Conservation (phyloP, 2,113 vertebrate genomes). For the Halcyon malimbica region DNA sequence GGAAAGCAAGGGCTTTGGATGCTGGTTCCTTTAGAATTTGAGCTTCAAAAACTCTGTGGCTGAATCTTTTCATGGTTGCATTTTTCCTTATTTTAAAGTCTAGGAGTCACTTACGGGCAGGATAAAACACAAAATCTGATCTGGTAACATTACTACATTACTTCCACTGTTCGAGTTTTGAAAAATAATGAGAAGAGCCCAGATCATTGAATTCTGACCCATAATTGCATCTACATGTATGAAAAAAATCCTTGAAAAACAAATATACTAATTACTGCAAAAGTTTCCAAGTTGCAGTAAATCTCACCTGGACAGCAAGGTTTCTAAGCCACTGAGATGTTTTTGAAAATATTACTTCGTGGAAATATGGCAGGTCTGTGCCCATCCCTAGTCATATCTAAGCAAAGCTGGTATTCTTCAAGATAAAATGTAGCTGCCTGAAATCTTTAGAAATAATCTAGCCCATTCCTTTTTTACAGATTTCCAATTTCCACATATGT, state of each 20-base stretch:
- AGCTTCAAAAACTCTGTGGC: neutral
- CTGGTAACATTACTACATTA: neutral
- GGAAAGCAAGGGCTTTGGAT: neutral
- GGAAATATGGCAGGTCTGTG: neutral
- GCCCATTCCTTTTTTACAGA: neutral
- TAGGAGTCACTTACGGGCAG: neutral
- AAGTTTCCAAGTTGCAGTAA: neutral
- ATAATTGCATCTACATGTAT: neutral
- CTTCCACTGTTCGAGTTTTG: neutral
- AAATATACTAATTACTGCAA: neutral
- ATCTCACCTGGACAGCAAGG: neutral
- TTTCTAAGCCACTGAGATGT: conserved; percentile 24
- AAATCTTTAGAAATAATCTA: neutral
- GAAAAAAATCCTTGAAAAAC: neutral
- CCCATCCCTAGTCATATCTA: neutral
- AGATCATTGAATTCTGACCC: neutral
- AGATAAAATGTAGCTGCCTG: neutral
- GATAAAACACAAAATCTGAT: neutral
- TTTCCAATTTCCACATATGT: neutral
- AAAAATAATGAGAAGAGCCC: neutral
- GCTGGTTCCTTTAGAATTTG: neutral
- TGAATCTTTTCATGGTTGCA: neutral
- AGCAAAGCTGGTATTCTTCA: conserved; percentile 2
- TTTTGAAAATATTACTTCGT: conserved; percentile 41
- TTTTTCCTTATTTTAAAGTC: neutral